Evolutionary conservation across 2,888 invertebrate genomes (phyloP), one percentile per base, ranked within the genome.

Genomic region (Antitype chi): DNA sequence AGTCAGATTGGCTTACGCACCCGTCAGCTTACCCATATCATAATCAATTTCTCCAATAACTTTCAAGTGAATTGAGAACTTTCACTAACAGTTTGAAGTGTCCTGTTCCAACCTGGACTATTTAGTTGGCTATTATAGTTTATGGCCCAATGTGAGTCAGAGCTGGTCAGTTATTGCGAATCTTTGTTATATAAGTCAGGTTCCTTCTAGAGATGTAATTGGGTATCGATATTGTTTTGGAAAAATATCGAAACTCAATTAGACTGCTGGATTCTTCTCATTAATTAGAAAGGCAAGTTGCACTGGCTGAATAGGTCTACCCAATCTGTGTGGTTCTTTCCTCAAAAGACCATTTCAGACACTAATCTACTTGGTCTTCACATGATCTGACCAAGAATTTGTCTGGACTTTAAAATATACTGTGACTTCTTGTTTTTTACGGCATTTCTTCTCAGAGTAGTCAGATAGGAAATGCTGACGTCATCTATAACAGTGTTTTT

Each of bases 151-250:
- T 74, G 74, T 80, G 59, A 81, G 80, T 85, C 86, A 81, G 38
- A 20, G 23, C 38, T 76, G 81, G 76, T 85, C 78, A 85, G 78
- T 75, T 78, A 80, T 70, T 84, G 76, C 80, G 76, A 80, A 70
- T 62, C 81, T 80, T 53, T 64, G 38, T 87, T 87, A 84, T 70
- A 70, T 79, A 82, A 87, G 55, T 15, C 47, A 13, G 62, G 76
- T 84, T 87, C 77, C 79, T 85, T 71, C 43, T 84, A 84, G 81
- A 71, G 82, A 47, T 68, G 85, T n/a, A 53, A 47, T 23, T 25
- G 1, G 43, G 13, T 59, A 47, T 62, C 70, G 70, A 62, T 1
- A 1, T 43, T 52, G 0, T 69, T 60, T 75, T 76, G 15, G 0
- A 32, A 62, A 62, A 25, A 7, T 28, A 23, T 78, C 17, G 38